Conservation (phyloP, 2,888 invertebrate genomes). For the Aporophyla lueneburgensis region DNA sequence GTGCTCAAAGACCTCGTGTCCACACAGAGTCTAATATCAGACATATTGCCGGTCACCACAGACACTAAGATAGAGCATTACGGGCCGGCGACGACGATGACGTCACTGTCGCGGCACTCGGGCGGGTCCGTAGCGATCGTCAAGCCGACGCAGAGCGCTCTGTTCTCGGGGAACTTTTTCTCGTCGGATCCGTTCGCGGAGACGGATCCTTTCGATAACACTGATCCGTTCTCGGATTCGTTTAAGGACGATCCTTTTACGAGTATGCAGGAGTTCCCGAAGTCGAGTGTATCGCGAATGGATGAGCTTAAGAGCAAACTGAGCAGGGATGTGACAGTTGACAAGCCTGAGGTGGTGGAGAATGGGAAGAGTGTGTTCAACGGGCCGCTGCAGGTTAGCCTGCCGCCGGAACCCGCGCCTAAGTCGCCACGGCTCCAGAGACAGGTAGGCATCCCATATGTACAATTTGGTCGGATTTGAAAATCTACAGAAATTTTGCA, state of each 20-base stretch:
- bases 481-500: not conserved
- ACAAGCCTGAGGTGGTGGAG: conserved; percentile 68
- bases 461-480: not conserved
- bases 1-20: conserved; percentile 96
- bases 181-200: conserved; percentile 92
- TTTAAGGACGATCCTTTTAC: conserved; percentile 92
- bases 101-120: conserved; percentile 87
- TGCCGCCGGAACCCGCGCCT: conserved; percentile 92
- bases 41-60: conserved; percentile 79
- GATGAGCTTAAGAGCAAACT: conserved; percentile 79
- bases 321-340: conserved; percentile 71
- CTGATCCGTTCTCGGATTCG: conserved; percentile 92
- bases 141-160: conserved; percentile 75
- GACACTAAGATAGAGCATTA: conserved; percentile 79
- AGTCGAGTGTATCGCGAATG: conserved; percentile 73
- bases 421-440: conserved; percentile 85
- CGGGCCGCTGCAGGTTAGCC: conserved; percentile 93
- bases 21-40: conserved; percentile 82
- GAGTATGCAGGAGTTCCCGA: conserved; percentile 84
- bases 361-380: conserved; percentile 88
- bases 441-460: conserved; percentile 75
- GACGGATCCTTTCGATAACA: conserved; percentile 94
- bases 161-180: conserved; percentile 84
- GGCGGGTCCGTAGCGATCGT: conserved; percentile 88
- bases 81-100: conserved; percentile 87